Percentiles rank a stretch among this genome's conserved stretches.
phyloP scores from a whole-genome alignment of 2,113 vertebrate species.

The Promerops cafer region DNA sequence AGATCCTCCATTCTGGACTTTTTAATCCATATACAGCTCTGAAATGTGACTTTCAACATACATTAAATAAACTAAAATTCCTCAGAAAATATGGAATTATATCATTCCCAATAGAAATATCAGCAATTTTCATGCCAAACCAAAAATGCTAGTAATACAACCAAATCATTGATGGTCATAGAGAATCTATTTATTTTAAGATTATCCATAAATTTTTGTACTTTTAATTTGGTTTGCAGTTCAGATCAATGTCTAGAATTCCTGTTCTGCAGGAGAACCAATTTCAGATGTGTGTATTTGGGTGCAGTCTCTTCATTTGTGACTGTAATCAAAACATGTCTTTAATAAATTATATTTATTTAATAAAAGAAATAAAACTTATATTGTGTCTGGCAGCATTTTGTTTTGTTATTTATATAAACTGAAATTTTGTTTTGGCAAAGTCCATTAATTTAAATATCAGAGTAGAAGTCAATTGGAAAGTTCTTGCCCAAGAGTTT shows the following conservation, averaged over 20 bases:
- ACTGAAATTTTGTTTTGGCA: background rate
- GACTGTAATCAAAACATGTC: background rate
- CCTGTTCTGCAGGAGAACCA: background rate
- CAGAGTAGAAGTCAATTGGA: background rate
- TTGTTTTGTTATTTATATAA: background rate
- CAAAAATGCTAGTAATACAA: fast-evolving
- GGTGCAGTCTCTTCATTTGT: background rate
- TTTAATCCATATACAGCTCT: background rate
- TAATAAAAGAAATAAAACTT: background rate
- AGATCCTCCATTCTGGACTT: background rate
- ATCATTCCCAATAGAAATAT: background rate
- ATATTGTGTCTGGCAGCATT: background rate
- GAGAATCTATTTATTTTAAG: background rate
- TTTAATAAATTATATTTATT: background rate
- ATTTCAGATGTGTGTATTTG: background rate
- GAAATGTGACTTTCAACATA: background rate
- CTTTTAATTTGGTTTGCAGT: background rate
- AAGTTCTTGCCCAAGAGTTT: background rate
- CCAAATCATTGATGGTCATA: background rate
- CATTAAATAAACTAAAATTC: background rate
- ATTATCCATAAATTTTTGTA: background rate
- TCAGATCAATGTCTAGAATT: background rate
- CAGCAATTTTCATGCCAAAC: background rate
- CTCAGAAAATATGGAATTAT: background rate
- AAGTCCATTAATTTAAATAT: background rate